Evolutionary conservation across 2,113 vertebrate genomes (phyloP), one percentile per base, ranked within the genome.

Genomic region (Siniperca chuatsi): DNA sequence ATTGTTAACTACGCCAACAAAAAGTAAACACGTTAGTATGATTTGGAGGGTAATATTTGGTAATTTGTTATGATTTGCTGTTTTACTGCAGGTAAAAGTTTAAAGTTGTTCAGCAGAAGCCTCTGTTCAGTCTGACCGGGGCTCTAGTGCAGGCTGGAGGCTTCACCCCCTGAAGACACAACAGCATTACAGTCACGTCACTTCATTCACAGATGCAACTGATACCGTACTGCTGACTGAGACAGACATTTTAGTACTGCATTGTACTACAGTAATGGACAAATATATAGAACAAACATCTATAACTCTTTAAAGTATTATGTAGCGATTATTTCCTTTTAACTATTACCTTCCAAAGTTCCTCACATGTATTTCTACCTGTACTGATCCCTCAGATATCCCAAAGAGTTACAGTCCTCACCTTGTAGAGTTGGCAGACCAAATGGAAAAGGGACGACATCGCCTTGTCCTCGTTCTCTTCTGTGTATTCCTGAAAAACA

Each of bases 391-490:
- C 15, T 25, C 25, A 8, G 66, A 46, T 23, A 20, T 58, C 18
- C 44, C 42, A 18, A 29, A n/a, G 3, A 40, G 18, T 9, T 15
- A 7, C 16, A 44, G 11, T 88, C 71, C 89, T 94, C 87, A 96
- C 97, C 95, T 95, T 92, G 78, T 97, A 97, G 20, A 95, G 90
- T 0, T 68, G 75, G 42, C 97, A 97, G n/a, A 97, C 89, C 65
- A 97, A 85, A 7, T 42, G 89, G 85, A 97, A 96, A 50, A 97
- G 95, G 0, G 96, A 94, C 0, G 58, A 66, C 87, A 94, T 74
- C 0, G 96, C 96, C 75, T 86, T 87, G 1, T 37, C 84, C 84
- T 97, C 91, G 21, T 89, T 86, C 12, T 93, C 79, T 0, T 90
- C 90, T 0, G 82, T 92, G 92, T 94, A 95, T 46, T 93, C 85